Conservation (phyloP, 2,113 vertebrate genomes). For the Semnopithecus entellus region DNA sequence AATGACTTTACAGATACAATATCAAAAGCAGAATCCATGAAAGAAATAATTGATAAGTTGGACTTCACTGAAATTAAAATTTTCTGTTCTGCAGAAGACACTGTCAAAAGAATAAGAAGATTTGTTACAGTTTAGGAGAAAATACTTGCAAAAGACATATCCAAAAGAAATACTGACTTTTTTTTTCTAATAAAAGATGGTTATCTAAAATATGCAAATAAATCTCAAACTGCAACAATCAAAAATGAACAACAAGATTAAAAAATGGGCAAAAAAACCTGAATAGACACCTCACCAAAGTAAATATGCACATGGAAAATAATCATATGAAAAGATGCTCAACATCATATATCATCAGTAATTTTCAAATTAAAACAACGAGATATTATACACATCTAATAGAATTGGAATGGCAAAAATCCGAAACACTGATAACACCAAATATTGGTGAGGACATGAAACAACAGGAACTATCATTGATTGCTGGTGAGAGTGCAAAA, state of each 20-base stretch:
- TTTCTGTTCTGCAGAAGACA: background rate
- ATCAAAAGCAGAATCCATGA: background rate
- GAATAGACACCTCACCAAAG: background rate
- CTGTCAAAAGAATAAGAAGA: background rate
- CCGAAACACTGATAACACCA: background rate
- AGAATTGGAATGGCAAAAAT: background rate
- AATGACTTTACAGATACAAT: background rate
- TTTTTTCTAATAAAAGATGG: background rate
- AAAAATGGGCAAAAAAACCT: background rate
- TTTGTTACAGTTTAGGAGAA: background rate
- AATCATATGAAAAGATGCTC: background rate
- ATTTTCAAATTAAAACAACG: background rate
- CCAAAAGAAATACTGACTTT: background rate
- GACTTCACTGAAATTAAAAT: background rate
- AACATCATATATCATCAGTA: background rate
- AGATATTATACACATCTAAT: background rate
- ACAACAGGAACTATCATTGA: background rate
- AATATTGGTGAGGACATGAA: background rate
- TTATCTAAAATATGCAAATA: background rate
- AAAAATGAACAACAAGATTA: background rate
- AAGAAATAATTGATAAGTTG: background rate
- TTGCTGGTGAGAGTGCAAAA: background rate
- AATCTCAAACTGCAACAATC: background rate
- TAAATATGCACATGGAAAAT: background rate
- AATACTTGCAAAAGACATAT: background rate